A percentile compares a stretch with the other conserved stretches of the same genome.
These are phyloP conservation scores for Trachelipus rathkii DNA, from an alignment of 1,140 invertebrate genomes.

Conservation along the genomic window DNA sequence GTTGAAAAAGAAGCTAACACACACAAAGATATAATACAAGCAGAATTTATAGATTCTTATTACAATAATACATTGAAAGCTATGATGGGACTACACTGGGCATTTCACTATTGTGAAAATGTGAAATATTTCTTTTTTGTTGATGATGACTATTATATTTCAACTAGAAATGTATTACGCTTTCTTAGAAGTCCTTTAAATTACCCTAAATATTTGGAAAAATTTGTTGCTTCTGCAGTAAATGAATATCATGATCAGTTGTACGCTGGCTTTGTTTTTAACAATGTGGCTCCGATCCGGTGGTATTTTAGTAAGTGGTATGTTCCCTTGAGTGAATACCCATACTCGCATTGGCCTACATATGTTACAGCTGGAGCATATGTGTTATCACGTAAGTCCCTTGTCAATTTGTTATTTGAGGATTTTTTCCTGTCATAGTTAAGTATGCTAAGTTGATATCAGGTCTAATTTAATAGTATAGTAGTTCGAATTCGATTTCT, in stretches of 20 bases:
- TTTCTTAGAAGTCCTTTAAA: conserved; percentile 67
- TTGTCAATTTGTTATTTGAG: conserved; percentile 70
- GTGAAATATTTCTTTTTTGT: conserved; percentile 81
- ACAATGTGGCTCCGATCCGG: conserved; percentile 69
- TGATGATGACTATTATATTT: conserved; percentile 90
- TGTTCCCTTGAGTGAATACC: conserved; percentile 76
- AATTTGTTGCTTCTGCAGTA: conserved; percentile 41
- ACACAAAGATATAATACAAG: conserved; percentile 75
- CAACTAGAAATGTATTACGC: conserved; percentile 74
- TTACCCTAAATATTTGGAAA: conserved; percentile 58
- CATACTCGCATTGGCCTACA: conserved; percentile 78
- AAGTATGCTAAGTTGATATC: too few relatives aligned
- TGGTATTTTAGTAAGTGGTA: conserved; percentile 70
- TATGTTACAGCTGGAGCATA: conserved; percentile 86
- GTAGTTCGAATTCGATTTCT: too few relatives aligned
- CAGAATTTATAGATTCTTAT: conserved; percentile 74
- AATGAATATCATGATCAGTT: conserved; percentile 58
- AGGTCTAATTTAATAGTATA: too few relatives aligned
- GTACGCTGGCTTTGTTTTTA: conserved; percentile 74
- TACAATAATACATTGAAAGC: conserved; percentile 94
- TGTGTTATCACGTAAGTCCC: conserved; percentile 67
- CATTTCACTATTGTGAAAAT: conserved; percentile 52
- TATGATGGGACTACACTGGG: conserved; percentile 81
- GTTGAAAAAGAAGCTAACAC: conserved; percentile 63
- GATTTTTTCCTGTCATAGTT: too few relatives aligned